Evolutionary conservation across 2,113 vertebrate genomes (phyloP), one percentile per base, ranked within the genome.

Genomic region (Sinocyclocheilus anshuiensis): DNA sequence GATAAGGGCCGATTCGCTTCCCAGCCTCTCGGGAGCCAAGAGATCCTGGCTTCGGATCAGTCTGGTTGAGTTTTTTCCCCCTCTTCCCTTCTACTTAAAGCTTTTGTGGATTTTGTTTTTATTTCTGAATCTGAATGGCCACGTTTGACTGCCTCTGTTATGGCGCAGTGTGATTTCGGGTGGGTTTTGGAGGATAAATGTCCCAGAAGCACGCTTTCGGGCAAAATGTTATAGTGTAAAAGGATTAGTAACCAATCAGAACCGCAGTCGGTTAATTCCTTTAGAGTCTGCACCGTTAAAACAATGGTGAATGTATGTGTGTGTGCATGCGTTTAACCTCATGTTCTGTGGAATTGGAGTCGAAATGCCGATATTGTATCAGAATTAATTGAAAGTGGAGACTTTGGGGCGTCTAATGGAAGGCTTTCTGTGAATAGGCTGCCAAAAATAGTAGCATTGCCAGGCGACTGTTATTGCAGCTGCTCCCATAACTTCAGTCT

Each of bases 361-460:
- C 48, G 48, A 84, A 59, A 79, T 11, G 53, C 26, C 45, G 42
- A 81, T 89, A 88, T 88, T 82, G 77, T 77, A 88, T 74, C 53
- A 87, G 85, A 88, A 90, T 90, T 87, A 87, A 90, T 88, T 85
- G 86, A 90, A 87, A 55, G 36, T 84, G 79, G 89, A 90, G 84
- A 83, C 87, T 90, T 74, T 65, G 77, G 78, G 74, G 79, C 65
- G 76, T 86, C 86, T 87, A 87, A 83, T 87, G 55, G 24, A 87
- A 83, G 86, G 53, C 79, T 76, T 82, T 87, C 86, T 89, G 86
- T 87, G 86, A 87, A 72, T 72, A 84, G 81, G 78, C 53, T 36
- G 65, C 83, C 74, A 18, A 87, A 87, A 89, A 89, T 89, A 89
- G 88, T 74, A 84, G 75, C 65, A 69, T 72, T 77, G 86, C 86